phyloP scores from a whole-genome alignment of 2,797 vertebrate species.

The Spondyliosoma cantharus region DNA sequence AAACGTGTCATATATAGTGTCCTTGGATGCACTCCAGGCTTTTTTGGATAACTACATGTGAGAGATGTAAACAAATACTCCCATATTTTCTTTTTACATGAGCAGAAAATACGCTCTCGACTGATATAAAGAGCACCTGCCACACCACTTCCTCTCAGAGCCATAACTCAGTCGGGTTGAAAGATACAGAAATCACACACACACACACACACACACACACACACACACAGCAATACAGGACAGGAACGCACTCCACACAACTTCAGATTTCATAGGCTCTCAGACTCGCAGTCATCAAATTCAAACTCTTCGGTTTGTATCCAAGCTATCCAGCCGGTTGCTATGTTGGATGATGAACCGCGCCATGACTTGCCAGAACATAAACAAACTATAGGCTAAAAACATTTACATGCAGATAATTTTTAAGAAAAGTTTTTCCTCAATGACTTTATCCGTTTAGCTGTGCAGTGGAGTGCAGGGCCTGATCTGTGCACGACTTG shows the following conservation, averaged over 20 bases:
- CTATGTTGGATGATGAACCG: background rate
- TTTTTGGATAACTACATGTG: slow-evolving; percentile 21
- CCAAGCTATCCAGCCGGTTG: background rate
- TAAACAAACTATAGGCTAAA: background rate
- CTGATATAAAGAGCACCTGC: background rate
- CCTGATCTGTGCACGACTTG: background rate
- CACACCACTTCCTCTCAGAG: no score
- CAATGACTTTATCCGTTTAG: background rate
- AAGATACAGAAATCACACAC: background rate
- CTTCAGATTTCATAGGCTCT: background rate
- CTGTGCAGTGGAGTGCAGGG: no score
- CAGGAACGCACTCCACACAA: background rate
- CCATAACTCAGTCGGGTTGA: background rate
- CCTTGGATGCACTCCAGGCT: background rate
- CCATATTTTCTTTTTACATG: background rate
- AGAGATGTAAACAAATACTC: slow-evolving; percentile 9
- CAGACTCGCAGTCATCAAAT: background rate
- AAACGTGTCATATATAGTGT: slow-evolving; percentile 4
- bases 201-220: background rate
- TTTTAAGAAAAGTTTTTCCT: background rate
- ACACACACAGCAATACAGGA: background rate
- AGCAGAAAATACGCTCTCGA: background rate
- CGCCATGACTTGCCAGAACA: background rate
- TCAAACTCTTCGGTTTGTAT: background rate
- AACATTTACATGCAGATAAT: background rate